Evolutionary conservation across 2,888 invertebrate genomes (phyloP).

Genomic region (Clanis bilineata): DNA sequence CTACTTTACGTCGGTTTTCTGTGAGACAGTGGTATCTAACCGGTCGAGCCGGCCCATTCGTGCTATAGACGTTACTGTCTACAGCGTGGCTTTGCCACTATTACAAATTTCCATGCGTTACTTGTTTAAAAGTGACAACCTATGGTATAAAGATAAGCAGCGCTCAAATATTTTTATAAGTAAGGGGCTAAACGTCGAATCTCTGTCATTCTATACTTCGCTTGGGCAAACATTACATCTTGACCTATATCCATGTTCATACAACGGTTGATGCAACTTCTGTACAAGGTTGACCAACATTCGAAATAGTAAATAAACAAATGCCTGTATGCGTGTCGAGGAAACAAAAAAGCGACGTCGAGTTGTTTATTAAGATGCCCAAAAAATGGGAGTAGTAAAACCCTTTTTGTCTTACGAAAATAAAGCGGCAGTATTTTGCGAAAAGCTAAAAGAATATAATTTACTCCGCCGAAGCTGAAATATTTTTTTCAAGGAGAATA

Average conservation of each 20-base stretch:
- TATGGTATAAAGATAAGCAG: too few relatives aligned
- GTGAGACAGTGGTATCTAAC: too few relatives aligned
- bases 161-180: too few relatives aligned
- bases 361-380: constrained; percentile 10
- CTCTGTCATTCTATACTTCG: not conserved
- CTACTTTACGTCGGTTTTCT: too few relatives aligned
- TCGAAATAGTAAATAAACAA: constrained; percentile 8
- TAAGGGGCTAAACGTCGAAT: not conserved
- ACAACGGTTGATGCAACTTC: not conserved
- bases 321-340: not conserved
- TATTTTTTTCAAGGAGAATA: not conserved
- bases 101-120: too few relatives aligned
- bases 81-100: too few relatives aligned
- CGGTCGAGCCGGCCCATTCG: too few relatives aligned
- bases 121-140: too few relatives aligned
- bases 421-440: not conserved
- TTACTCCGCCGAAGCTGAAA: not conserved
- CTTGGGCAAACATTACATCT: not conserved
- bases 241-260: not conserved
- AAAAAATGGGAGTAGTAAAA: constrained; percentile 6
- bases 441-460: constrained; percentile 10
- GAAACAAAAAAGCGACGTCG: not conserved
- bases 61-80: too few relatives aligned
- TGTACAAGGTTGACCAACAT: constrained; percentile 2
- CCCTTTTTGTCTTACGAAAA: constrained; percentile 9